Percentiles rank a stretch among this genome's conserved stretches.
phyloP scores from a whole-genome alignment of 2,888 invertebrate species.

The Sinelater perroti region DNA sequence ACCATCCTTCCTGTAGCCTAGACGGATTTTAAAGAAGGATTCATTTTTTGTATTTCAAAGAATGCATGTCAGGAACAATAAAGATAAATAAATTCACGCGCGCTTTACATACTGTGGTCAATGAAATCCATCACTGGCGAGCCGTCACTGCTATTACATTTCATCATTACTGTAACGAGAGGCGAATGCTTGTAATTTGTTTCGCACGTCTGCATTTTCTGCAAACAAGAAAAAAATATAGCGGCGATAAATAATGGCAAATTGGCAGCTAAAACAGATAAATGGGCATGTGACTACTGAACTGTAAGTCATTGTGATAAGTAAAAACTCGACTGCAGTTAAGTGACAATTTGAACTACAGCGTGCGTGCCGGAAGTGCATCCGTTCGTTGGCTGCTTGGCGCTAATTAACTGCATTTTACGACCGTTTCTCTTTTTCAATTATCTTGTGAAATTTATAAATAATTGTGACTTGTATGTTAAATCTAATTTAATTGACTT shows the following conservation, averaged over 20 bases:
- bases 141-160: conserved; percentile 11
- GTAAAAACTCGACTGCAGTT: not conserved
- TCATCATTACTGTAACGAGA: conserved; percentile 15
- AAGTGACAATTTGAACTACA: conserved; percentile 7
- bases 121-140: conserved; percentile 5
- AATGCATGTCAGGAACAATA: conserved; percentile 6
- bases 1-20: no score
- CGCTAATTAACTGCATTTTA: no score
- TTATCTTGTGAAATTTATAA: no score
- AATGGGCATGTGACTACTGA: conserved; percentile 3
- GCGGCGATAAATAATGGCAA: conserved; percentile 1
- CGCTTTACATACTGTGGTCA: not conserved
- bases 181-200: conserved; percentile 18
- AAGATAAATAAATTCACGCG: conserved; percentile 4
- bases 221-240: not conserved
- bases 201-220: not conserved
- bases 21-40: no score
- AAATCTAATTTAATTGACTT: no score
- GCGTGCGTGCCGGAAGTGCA: not conserved
- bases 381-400: no score
- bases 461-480: no score
- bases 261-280: not conserved
- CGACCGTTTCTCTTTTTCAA: no score
- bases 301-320: not conserved
- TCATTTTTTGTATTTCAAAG: no score